Conservation (phyloP, 2,113 vertebrate genomes). For the Nerophis lumbriciformis region DNA sequence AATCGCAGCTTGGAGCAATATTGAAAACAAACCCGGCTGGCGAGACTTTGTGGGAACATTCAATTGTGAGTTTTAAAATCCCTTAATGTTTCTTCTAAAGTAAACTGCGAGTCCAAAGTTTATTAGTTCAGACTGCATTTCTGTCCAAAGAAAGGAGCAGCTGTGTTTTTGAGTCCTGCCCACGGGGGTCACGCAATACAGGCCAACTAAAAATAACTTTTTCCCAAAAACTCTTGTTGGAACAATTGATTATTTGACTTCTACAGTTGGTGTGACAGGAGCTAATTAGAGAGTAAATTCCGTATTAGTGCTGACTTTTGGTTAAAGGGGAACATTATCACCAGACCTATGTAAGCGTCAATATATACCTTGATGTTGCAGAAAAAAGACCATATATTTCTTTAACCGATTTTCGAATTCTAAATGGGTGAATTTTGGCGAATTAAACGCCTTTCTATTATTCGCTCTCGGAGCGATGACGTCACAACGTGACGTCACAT, state of each 20-base stretch:
- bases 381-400: too few relatives aligned
- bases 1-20: conserved; percentile 88
- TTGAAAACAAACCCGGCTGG: conserved; percentile 73
- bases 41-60: conserved; percentile 84
- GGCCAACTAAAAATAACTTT: conserved; percentile 66
- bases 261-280: conserved; percentile 16
- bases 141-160: conserved; percentile 67
- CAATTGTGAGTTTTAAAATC: conserved; percentile 74
- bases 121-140: conserved; percentile 77
- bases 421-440: too few relatives aligned
- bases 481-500: too few relatives aligned
- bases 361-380: too few relatives aligned
- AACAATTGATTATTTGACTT: conserved; percentile 21
- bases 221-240: conserved; percentile 38
- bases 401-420: too few relatives aligned
- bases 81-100: conserved; percentile 75
- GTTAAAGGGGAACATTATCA: too few relatives aligned
- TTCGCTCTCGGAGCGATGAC: too few relatives aligned
- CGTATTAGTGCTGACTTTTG: conserved; percentile 47
- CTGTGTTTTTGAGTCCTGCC: conserved; percentile 72
- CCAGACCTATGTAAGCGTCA: too few relatives aligned
- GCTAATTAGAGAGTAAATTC: conserved; percentile 25
- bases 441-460: too few relatives aligned
- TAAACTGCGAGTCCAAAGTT: conserved; percentile 73
- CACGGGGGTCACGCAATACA: conserved; percentile 61